Conservation (phyloP, 2,888 invertebrate species). For the Apeira syringaria region DNA sequence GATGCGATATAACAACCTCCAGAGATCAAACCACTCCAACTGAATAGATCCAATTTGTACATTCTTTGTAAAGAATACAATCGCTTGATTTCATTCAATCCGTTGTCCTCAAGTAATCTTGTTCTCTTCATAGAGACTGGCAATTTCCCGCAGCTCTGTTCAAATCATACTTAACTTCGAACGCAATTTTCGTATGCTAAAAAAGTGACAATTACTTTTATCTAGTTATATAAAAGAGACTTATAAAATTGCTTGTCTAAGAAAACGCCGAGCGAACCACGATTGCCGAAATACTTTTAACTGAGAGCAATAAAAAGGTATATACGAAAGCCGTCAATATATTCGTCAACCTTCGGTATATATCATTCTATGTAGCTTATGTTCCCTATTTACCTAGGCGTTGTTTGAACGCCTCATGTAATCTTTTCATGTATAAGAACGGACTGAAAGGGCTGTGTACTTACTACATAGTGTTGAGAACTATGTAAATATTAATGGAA, state of each 20-base stretch:
- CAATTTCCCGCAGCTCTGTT: neutral
- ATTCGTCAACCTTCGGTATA: too few relatives aligned
- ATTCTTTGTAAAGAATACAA: conserved; percentile 19
- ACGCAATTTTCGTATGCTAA: too few relatives aligned
- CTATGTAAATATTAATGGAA: conserved; percentile 10
- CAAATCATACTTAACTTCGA: too few relatives aligned
- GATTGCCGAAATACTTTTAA: too few relatives aligned
- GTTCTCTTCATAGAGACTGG: neutral
- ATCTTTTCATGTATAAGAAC: conserved; percentile 15
- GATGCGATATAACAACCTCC: neutral
- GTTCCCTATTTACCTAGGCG: conserved; percentile 7
- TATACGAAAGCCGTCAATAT: neutral
- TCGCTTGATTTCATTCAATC: conserved; percentile 16
- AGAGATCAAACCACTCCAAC: conserved; percentile 9
- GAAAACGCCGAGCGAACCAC: too few relatives aligned
- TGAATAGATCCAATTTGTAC: conserved; percentile 16
- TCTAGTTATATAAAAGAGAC: too few relatives aligned
- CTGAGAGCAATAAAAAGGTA: too few relatives aligned
- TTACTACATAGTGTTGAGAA: conserved; percentile 7
- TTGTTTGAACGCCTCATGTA: conserved; percentile 10
- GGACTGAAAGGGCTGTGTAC: conserved; percentile 9
- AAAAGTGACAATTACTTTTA: too few relatives aligned
- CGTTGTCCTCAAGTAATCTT: conserved; percentile 8
- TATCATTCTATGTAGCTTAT: neutral
- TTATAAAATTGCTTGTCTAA: too few relatives aligned